A percentile compares a stretch with the other conserved stretches of the same genome.
phyloP scores from a whole-genome alignment of 2,797 vertebrate genomes.

The Eleutherodactylus coqui region DNA sequence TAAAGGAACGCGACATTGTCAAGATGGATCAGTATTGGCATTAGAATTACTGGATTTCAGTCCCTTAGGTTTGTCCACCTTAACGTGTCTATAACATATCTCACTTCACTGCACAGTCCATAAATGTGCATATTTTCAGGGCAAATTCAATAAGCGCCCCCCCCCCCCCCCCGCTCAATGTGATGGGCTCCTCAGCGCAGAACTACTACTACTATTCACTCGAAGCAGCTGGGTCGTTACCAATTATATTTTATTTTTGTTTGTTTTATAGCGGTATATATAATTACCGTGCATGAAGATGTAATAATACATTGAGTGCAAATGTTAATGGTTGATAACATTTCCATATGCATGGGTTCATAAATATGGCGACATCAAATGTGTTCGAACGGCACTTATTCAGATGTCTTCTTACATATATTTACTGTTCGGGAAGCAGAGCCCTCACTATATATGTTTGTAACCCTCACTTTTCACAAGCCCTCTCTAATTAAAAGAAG shows the following conservation, averaged over 20 bases:
- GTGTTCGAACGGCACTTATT: background rate
- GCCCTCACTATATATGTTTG: conserved; percentile 54
- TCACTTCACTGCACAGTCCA: conserved; percentile 22
- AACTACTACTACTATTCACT: background rate
- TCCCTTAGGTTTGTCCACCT: conserved; percentile 30
- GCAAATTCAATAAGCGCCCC: conserved; percentile 3
- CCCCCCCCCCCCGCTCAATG: background rate
- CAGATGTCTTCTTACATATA: conserved; percentile 13
- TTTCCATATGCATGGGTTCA: background rate
- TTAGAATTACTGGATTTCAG: conserved; percentile 35
- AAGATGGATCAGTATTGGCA: conserved; percentile 29
- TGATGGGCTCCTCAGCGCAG: background rate
- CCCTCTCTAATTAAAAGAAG: conserved; percentile 95
- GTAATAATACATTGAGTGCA: background rate
- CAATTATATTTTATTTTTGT: background rate
- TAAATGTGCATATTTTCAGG: conserved; percentile 9
- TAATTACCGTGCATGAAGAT: background rate
- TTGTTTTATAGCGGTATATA: background rate
- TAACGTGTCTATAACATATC: conserved; percentile 10
- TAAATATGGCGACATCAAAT: background rate
- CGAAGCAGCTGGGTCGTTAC: background rate
- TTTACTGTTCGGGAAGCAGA: conserved; percentile 16
- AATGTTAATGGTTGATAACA: background rate
- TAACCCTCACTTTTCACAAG: conserved; percentile 83
- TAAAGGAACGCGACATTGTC: conserved; percentile 11